Percentiles rank a stretch among this genome's conserved stretches.
Evolutionary conservation across 2,888 invertebrate species (phyloP).

Genomic region (Calliphora vomitoria): DNA sequence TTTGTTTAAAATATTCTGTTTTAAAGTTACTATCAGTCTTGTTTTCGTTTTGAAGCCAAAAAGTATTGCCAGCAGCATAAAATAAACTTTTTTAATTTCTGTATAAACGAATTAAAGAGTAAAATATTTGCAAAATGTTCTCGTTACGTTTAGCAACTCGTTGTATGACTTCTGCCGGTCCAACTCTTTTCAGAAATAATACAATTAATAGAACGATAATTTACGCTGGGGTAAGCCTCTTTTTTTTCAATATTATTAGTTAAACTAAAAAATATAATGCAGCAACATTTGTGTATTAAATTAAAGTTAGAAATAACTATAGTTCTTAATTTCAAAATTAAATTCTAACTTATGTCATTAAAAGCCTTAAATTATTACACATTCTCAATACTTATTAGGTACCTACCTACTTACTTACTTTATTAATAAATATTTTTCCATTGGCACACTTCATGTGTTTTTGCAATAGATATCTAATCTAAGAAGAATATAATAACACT

Average conservation of each 20-base stretch:
- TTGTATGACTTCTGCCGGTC: constrained; percentile 65
- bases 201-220: constrained; percentile 69
- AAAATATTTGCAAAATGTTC: constrained; percentile 64
- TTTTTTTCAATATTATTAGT: neutral
- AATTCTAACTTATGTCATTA: too few relatives aligned
- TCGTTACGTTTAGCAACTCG: constrained; percentile 72
- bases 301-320: too few relatives aligned
- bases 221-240: constrained; percentile 74
- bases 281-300: too few relatives aligned
- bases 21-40: constrained; percentile 32
- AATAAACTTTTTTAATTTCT: neutral
- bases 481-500: too few relatives aligned
- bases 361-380: too few relatives aligned
- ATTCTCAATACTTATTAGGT: too few relatives aligned
- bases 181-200: constrained; percentile 70
- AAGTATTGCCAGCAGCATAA: neutral
- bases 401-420: too few relatives aligned
- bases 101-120: neutral
- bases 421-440: too few relatives aligned
- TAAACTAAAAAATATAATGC: neutral
- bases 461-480: too few relatives aligned
- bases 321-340: too few relatives aligned
- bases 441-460: too few relatives aligned
- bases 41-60: constrained; percentile 26
- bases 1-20: constrained; percentile 2